A percentile compares a stretch with the other conserved stretches of the same genome.
Evolutionary conservation across 2,797 vertebrate genomes (phyloP).

Genomic region (Champsocephalus esox): DNA sequence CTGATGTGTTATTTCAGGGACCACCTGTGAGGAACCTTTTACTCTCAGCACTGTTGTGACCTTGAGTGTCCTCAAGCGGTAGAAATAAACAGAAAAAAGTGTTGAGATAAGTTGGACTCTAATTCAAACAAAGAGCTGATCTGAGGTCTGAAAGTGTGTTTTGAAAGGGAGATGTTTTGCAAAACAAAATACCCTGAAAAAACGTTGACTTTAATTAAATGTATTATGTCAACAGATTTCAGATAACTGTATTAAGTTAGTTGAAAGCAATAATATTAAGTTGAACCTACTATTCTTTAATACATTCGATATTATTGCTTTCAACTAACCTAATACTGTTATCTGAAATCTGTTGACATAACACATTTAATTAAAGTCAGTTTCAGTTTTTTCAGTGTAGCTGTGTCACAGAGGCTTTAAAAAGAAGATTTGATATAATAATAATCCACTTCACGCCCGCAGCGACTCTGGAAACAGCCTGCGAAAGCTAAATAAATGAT

Average conservation of each 20-base stretch:
- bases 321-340: too few species aligned
- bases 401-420: slow-evolving; percentile 3
- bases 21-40: slow-evolving; percentile 43
- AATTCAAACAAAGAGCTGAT: slow-evolving; percentile 34
- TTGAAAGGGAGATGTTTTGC: too few species aligned
- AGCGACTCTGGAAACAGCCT: slow-evolving; percentile 3
- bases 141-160: slow-evolving; percentile 20
- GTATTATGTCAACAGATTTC: too few species aligned
- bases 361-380: too few species aligned
- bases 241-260: too few species aligned
- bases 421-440: neutral
- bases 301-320: too few species aligned
- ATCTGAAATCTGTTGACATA: too few species aligned
- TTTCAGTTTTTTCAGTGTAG: neutral
- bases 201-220: too few species aligned
- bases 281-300: too few species aligned
- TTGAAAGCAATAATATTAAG: too few species aligned
- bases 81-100: slow-evolving; percentile 16
- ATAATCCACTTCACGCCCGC: slow-evolving; percentile 25
- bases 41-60: neutral
- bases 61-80: neutral
- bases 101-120: slow-evolving; percentile 28
- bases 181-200: too few species aligned
- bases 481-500: slow-evolving; percentile 18
- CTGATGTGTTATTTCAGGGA: slow-evolving; percentile 31